Evolutionary conservation across 1,140 invertebrate species (phyloP).

Genomic region (Paraescarpia echinospica): DNA sequence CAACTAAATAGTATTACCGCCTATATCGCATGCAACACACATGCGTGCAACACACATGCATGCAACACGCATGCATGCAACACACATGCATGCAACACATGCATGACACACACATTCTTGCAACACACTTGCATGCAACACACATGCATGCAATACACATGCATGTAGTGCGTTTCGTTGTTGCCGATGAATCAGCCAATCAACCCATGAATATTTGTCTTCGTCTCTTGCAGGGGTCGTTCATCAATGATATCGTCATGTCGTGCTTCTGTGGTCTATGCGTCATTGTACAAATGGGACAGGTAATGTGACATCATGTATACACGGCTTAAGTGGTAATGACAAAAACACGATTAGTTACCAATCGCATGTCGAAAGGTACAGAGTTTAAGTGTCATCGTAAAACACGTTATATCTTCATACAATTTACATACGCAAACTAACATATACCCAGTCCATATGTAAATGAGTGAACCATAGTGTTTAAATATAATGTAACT

Average conservation of each 20-base stretch:
- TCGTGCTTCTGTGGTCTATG: constrained; percentile 16
- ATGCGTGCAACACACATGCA: too few species aligned
- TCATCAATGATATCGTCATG: constrained; percentile 9
- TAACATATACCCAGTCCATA: neutral
- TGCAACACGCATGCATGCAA: too few species aligned
- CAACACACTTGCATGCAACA: too few species aligned
- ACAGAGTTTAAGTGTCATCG: neutral
- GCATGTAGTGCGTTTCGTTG: neutral
- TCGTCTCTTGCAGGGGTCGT: constrained; percentile 11
- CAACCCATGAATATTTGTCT: neutral
- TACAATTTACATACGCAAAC: neutral
- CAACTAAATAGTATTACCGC: too few species aligned
- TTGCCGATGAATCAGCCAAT: too few species aligned
- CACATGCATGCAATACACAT: too few species aligned
- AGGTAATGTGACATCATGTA: neutral
- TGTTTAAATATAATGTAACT: neutral
- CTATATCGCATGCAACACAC: too few species aligned
- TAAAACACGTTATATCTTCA: neutral
- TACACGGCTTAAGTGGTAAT: neutral
- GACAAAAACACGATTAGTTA: too few species aligned
- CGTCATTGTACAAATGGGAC: constrained; percentile 15
- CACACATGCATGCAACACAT: too few species aligned
- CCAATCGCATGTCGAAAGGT: too few species aligned
- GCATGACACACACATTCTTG: too few species aligned
- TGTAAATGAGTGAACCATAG: neutral